Percentiles rank a stretch among this genome's conserved stretches.
Evolutionary conservation across 2,888 invertebrate genomes (phyloP).

Genomic region (Thereva unica): DNA sequence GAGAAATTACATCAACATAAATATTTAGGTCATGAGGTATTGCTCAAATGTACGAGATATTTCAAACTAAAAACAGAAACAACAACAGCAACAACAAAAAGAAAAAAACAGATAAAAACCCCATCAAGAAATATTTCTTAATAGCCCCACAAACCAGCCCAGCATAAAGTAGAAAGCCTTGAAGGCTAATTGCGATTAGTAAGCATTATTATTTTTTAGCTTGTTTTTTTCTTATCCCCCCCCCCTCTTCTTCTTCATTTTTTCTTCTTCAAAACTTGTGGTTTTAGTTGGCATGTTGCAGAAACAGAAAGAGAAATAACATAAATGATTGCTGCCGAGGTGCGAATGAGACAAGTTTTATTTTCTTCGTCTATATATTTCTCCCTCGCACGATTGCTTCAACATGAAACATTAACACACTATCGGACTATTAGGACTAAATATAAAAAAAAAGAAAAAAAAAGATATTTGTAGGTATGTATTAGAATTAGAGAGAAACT

Average conservation of each 20-base stretch:
- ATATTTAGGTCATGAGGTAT: conserved; percentile 28
- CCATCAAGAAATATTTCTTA: not conserved
- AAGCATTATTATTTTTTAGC: conserved; percentile 6
- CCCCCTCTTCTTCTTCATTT: too few relatives aligned
- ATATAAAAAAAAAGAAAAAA: too few relatives aligned
- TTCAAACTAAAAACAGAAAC: conserved; percentile 13
- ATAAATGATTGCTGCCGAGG: conserved; percentile 1
- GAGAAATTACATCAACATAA: conserved; percentile 34
- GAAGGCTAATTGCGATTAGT: conserved; percentile 27
- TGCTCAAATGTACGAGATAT: conserved; percentile 26
- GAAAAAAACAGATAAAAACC: conserved; percentile 15
- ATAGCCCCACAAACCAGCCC: conserved; percentile 18
- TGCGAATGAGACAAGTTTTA: conserved; percentile 7
- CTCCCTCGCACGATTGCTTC: too few relatives aligned
- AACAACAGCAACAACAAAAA: not conserved
- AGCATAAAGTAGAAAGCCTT: conserved; percentile 27
- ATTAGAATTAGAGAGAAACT: too few relatives aligned
- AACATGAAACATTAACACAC: too few relatives aligned
- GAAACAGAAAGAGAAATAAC: too few relatives aligned
- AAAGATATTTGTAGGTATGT: too few relatives aligned
- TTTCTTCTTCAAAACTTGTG: too few relatives aligned
- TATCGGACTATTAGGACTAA: too few relatives aligned
- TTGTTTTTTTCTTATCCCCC: too few relatives aligned
- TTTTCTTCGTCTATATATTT: not conserved
- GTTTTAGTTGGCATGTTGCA: too few relatives aligned